Evolutionary conservation across 2,113 vertebrate species (phyloP).

Genomic region (Charadrius vociferus): DNA sequence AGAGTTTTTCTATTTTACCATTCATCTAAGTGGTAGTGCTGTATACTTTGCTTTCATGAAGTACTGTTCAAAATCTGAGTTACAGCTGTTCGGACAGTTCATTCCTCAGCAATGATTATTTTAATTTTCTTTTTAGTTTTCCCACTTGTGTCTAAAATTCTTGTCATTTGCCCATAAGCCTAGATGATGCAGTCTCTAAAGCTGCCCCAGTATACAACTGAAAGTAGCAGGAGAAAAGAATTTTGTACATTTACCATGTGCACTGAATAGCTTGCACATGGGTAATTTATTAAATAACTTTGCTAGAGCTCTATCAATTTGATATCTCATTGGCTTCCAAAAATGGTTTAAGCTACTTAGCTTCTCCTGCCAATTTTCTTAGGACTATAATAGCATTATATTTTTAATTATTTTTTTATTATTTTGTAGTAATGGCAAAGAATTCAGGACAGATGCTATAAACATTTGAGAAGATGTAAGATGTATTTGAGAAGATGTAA

Average conservation of each 20-base stretch:
- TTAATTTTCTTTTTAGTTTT: neutral
- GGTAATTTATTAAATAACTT: slow-evolving; percentile 14
- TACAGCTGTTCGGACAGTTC: neutral
- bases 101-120: neutral
- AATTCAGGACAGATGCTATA: neutral
- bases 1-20: neutral
- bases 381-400: neutral
- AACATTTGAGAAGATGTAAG: neutral
- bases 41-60: neutral
- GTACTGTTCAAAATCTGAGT: neutral
- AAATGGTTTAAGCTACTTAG: neutral
- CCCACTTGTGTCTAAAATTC: neutral
- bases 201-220: neutral
- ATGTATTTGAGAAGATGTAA: neutral
- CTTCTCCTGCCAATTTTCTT: neutral
- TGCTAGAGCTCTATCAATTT: neutral
- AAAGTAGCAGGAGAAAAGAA: neutral
- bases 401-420: neutral
- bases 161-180: neutral
- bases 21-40: neutral
- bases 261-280: neutral
- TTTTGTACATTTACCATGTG: neutral
- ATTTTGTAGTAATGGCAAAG: neutral
- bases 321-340: neutral
- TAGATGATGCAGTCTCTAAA: neutral